Evolutionary conservation across 2,797 vertebrate species (phyloP), one percentile per base, ranked within the genome.

Genomic region (Orestias chungarensis): DNA sequence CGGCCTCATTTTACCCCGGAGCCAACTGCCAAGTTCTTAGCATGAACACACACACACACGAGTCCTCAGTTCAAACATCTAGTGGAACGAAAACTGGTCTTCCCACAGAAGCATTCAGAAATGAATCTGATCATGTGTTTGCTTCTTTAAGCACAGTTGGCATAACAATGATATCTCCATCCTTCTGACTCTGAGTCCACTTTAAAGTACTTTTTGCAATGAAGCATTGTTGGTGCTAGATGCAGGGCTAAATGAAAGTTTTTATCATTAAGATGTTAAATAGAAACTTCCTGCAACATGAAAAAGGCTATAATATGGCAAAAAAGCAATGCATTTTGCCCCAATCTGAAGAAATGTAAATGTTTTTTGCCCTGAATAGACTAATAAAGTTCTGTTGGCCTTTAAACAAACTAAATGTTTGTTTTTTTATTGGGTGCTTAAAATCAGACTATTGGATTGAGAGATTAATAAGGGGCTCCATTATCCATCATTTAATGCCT

Each of bases 1-100:
- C 35, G 70, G 38, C 55, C 42, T 59, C 11, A 55, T 31, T 76
- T 78, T 66, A 46, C 78, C 68, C 44, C 5, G 15, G 42, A 15
- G 23, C 47, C 0, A 61, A 62, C 23, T 40, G 59, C 11, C 59
- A 62, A 40, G 6, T 17, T 20, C 46, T 20, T 64, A 18, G 20
- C 27, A 57, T 29, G 9, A 4, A 40, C 38, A 29, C 52, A 54
- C 27, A 17, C 44, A 25, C 20, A 67, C 18, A 18, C 38, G 12
- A 38, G 17, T 54, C 20, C 35, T 54, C 42, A 40, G n/a, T 27
- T 54, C 33, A 27, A 25, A 6, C 7, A 27, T 61, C 33, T 23
- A 38, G 23, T 61, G 20, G 57, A 61, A 18, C 7, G 5, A 61
- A 61, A 35, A 23, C 10, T 33, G 1, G 33, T n/a, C 20, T 61